Evolutionary conservation across 2,113 vertebrate species (phyloP).

Genomic region (Silurus glanis): DNA sequence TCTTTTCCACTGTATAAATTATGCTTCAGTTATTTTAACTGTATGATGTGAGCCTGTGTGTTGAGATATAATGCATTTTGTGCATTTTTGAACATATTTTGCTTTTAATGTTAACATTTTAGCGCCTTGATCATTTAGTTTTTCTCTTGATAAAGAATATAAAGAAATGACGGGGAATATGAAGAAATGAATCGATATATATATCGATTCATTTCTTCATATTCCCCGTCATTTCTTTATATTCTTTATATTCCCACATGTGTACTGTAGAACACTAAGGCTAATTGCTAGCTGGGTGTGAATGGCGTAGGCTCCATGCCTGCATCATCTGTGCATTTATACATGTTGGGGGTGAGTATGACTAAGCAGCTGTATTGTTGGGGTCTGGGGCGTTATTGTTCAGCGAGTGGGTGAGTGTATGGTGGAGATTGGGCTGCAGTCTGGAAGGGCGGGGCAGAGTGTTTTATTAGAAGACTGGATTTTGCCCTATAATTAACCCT

Average conservation of each 20-base stretch:
- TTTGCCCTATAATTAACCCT: conserved; percentile 82
- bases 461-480: conserved; percentile 70
- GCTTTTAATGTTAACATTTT: not conserved
- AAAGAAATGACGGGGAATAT: not conserved
- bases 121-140: not conserved
- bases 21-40: not conserved
- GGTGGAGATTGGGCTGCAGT: conserved; percentile 66
- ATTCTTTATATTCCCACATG: not conserved
- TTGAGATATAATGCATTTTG: not conserved
- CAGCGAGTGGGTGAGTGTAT: conserved; percentile 64
- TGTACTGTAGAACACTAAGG: not conserved
- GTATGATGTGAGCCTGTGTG: not conserved
- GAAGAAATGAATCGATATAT: not conserved
- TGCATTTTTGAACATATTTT: not conserved
- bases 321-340: conserved; percentile 39
- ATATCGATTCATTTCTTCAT: not conserved
- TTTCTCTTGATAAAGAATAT: not conserved
- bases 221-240: not conserved
- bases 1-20: not conserved
- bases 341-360: conserved; percentile 36
- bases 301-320: conserved; percentile 7
- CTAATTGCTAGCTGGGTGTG: conserved; percentile 21
- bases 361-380: conserved; percentile 59
- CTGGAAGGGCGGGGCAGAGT: conserved; percentile 58
- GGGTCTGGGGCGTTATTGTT: conserved; percentile 59